Evolutionary conservation across 2,888 invertebrate genomes (phyloP).

Genomic region (Agrotis clavis): DNA sequence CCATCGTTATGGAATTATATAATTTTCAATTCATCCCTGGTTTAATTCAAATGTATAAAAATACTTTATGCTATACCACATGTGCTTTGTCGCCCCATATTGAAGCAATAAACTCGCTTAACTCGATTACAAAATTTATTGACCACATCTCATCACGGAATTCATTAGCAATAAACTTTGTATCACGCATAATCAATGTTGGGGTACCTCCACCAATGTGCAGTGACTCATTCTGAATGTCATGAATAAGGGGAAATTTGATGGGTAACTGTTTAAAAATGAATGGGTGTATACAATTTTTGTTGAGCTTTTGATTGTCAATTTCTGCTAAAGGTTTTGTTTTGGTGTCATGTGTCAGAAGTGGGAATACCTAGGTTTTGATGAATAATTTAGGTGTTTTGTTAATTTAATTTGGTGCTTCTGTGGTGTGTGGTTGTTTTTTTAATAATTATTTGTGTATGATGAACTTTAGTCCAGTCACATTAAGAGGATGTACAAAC

Average conservation of each 20-base stretch:
- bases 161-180: slow-evolving; percentile 67
- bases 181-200: slow-evolving; percentile 61
- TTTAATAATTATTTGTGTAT: background rate
- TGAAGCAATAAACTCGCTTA: slow-evolving; percentile 41
- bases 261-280: slow-evolving; percentile 57
- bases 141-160: slow-evolving; percentile 49
- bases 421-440: background rate
- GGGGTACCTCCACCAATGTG: slow-evolving; percentile 55
- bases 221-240: slow-evolving; percentile 66
- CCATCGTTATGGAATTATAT: background rate
- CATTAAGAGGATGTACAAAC: too few relatives aligned
- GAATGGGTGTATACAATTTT: slow-evolving; percentile 49
- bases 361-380: slow-evolving; percentile 18
- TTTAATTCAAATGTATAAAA: slow-evolving; percentile 8
- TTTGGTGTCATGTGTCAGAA: background rate
- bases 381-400: background rate
- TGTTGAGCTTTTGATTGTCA: slow-evolving; percentile 26
- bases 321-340: slow-evolving; percentile 9
- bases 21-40: background rate
- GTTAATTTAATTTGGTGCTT: background rate
- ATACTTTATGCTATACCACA: background rate
- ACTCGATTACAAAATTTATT: slow-evolving; percentile 41
- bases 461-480: background rate
- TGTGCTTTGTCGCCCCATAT: slow-evolving; percentile 5
- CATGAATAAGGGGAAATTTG: slow-evolving; percentile 68